Conservation (phyloP, 2,797 vertebrate species). For the Squalus acanthias region DNA sequence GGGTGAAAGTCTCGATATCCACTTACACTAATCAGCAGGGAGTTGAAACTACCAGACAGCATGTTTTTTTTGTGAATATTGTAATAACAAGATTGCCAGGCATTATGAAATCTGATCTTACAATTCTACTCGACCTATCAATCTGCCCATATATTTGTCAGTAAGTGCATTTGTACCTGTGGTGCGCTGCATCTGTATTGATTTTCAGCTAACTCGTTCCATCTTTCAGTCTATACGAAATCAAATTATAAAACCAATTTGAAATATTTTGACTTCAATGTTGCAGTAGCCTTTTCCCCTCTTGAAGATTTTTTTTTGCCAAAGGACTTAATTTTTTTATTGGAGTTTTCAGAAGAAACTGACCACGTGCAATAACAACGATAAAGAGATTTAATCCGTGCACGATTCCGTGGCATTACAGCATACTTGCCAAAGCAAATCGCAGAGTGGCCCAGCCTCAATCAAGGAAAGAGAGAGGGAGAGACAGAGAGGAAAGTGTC, state of each 20-base stretch:
- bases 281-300: neutral
- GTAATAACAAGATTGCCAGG: neutral
- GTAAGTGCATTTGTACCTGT: neutral
- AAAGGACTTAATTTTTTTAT: neutral
- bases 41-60: neutral
- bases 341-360: neutral
- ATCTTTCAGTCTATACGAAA: constrained; percentile 6
- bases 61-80: neutral
- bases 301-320: neutral
- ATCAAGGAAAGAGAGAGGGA: neutral
- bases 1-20: neutral
- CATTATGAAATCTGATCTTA: neutral
- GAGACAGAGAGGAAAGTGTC: neutral
- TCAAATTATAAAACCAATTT: neutral
- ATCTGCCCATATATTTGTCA: neutral
- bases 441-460: neutral
- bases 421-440: neutral
- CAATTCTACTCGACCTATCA: neutral
- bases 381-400: neutral
- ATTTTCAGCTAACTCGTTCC: neutral
- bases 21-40: neutral
- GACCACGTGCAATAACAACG: neutral
- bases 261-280: neutral
- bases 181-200: neutral
- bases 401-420: neutral